These are phyloP conservation scores for Luffia ferchaultella DNA, from an alignment of 2,888 invertebrate genomes.

Conservation along the genomic window DNA sequence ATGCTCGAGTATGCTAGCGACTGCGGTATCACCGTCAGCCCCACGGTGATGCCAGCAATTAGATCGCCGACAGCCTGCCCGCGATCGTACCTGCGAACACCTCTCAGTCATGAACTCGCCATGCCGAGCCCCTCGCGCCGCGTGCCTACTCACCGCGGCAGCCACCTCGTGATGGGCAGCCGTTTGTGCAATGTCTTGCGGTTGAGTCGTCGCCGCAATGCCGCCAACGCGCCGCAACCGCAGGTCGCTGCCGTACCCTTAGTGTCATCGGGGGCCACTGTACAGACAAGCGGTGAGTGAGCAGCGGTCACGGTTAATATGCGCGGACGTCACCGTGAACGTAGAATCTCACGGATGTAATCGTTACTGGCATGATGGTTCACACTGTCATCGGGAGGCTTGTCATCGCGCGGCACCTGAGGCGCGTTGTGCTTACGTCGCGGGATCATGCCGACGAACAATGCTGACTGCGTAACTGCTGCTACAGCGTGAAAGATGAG, in stretches of 20 bases:
- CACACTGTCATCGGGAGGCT: not conserved
- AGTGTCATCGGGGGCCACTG: not conserved
- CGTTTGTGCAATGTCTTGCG: constrained; percentile 77
- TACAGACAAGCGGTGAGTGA: too few species aligned
- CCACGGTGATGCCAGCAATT: constrained; percentile 92
- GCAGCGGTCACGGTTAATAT: too few species aligned
- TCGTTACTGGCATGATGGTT: constrained; percentile 46
- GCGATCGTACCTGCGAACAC: constrained; percentile 62
- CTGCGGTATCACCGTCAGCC: constrained; percentile 93
- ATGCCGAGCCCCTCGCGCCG: constrained; percentile 77
- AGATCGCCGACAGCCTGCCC: constrained; percentile 83
- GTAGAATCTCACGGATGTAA: constrained; percentile 47
- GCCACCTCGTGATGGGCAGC: constrained; percentile 79
- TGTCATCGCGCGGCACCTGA: not conserved
- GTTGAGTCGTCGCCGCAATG: constrained; percentile 64
- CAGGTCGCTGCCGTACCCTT: not conserved
- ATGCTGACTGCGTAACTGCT: too few species aligned
- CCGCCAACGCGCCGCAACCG: constrained; percentile 25
- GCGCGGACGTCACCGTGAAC: too few species aligned
- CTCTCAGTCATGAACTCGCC: constrained; percentile 13
- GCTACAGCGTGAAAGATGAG: too few species aligned
- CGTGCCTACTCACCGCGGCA: constrained; percentile 63
- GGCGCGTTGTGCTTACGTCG: not conserved
- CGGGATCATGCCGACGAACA: not conserved
- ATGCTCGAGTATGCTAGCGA: constrained; percentile 84